These are phyloP conservation scores for mouse (Mus musculus) DNA, from an alignment of 2,113 vertebrate genomes.

Conservation along the genomic window GRCm39 chr6:17622501-17623000, in stretches of 20 bases:
- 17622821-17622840: conserved; percentile 24
- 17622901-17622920: not conserved
- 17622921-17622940: not conserved
- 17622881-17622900: not conserved
- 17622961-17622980: not conserved
- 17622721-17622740: not conserved
- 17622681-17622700: not conserved
- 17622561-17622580: not conserved
- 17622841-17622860: conserved; percentile 30
- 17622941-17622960: not conserved
- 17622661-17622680: not conserved
- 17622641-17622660: not conserved
- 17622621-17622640: not conserved
- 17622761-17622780: not conserved
- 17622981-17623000: not conserved
- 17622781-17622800: not conserved
- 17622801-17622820: not conserved
- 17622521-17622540: not conserved
- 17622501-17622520: not conserved
- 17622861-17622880: not conserved
- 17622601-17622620: not conserved
- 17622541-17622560: not conserved
- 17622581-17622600: not conserved
- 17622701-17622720: not conserved
- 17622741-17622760: conserved; percentile 22